Base-by-base conservation (phyloP, 2,888 invertebrate species). In the Gonocerus acuteangulatus region DNA sequence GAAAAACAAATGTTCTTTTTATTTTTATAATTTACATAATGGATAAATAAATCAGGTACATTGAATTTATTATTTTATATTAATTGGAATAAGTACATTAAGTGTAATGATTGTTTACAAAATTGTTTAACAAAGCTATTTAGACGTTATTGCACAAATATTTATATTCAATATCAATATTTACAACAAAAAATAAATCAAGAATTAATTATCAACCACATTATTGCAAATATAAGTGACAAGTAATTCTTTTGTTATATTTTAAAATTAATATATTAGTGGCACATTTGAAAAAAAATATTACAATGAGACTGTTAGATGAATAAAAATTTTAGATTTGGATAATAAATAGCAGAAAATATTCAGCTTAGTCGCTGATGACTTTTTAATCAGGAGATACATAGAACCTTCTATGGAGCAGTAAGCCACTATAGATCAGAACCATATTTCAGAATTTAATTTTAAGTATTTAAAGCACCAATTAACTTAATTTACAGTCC, bases 151-250 rank as follows among this genome's bases (percentile, higher is more conserved):
- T 39, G n/a, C 39, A 9, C 39, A n/a, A 39, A 39, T 39, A 39
- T 9, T 9, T 39, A 39, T 4, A 39, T n/a, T 4, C 39, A n/a
- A n/a, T n/a, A n/a, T n/a, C n/a, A n/a, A 6, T 39, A 36, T 51
- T 36, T 36, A 42, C 39, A 42, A 13, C n/a, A n/a, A n/a, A n/a
- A n/a, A n/a, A n/a, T n/a, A n/a, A 11, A 22, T 19, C 32, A 54
- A 54, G 54, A 54, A 54, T 54, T 15, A 42, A 11, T 54, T 54
- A 54, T 54, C 42, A 39, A 36, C 19, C 52, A 54, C 16, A 54
- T n/a, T n/a, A 54, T 22, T 15, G 6, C 34, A 1, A 9, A 4
- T 19, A 54, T 42, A 54, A 54, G 36, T 54, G 54, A 54, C 54
- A 54, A 54, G 23, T 54, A 42, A 23, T 54, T 42, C 54, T 54